phyloP scores from a whole-genome alignment of 1,140 invertebrate genomes.

The Parasteatoda tepidariorum region DNA sequence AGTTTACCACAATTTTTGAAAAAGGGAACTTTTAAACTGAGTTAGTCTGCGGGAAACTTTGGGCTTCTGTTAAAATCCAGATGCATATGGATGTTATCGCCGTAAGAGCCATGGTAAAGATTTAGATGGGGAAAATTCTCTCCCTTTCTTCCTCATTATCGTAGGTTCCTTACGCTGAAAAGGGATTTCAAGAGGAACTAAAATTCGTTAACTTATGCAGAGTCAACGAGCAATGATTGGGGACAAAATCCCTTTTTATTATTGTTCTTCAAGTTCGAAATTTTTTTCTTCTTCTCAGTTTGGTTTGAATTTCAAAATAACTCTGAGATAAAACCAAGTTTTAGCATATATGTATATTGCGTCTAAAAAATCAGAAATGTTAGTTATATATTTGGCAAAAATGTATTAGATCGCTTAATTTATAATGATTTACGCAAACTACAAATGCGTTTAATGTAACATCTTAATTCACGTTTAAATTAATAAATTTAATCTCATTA shows the following conservation, averaged over 20 bases:
- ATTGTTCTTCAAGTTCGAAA: not conserved
- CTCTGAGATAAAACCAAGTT: too few species aligned
- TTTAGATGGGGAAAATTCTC: not conserved
- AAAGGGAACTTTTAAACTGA: conserved; percentile 50
- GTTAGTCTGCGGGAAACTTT: not conserved
- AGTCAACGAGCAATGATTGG: conserved; percentile 29
- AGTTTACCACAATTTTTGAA: conserved; percentile 31
- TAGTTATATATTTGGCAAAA: too few species aligned
- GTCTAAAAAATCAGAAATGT: too few species aligned
- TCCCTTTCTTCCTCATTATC: conserved; percentile 4
- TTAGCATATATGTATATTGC: too few species aligned
- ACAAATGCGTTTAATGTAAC: too few species aligned
- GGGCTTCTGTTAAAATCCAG: not conserved
- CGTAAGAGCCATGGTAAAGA: not conserved
- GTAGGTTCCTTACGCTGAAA: not conserved
- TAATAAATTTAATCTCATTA: too few species aligned
- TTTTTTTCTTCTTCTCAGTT: conserved; percentile 16
- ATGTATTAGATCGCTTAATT: not conserved
- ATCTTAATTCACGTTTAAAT: too few species aligned
- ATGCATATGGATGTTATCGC: conserved; percentile 52
- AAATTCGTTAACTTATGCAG: conserved; percentile 25
- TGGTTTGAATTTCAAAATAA: too few species aligned
- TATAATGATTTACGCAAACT: too few species aligned
- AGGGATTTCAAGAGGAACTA: not conserved
- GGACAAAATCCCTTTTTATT: not conserved